Evolutionary conservation across 2,797 vertebrate genomes (phyloP), one percentile per base, ranked within the genome.

Genomic region (Centropyge bicolor): DNA sequence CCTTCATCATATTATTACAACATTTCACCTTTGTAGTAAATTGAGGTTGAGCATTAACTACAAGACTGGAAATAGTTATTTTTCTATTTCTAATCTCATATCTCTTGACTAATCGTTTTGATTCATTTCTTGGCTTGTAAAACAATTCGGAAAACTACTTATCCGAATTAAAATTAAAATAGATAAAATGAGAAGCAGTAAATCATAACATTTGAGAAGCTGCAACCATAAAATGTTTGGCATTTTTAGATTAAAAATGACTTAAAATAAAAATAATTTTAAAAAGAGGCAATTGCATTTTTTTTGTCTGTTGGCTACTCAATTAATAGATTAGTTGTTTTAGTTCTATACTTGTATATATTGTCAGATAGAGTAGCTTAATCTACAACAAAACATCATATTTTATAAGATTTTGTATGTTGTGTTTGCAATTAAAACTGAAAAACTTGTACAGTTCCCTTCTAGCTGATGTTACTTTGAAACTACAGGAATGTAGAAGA

Each of bases 101-200:
- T 38, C 12, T 59, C 35, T 38, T 0, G 7, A 20, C n/a, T 59
- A 2, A 38, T 6, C 10, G 1, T 5, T n/a, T 38, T n/a, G 5
- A 38, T n/a, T 38, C 5, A 11, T 59, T 59, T 4, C 3, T 31
- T 56, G 3, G 19, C 6, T 27, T 19, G 10, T 24, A 16, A 61
- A 40, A 38, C 0, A 16, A 49, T 1, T 31, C 27, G 11, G 0
- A 1, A 52, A n/a, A 49, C n/a, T 0, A 36, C 2, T 31, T 31
- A 31, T 4, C 19, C 3, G 19, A 40, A 11, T 2, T 36, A 11
- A 56, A 57, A 19, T 51, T 20, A 13, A 14, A 55, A 31, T 12
- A 0, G 27, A 55, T 55, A 31, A 35, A 56, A 20, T 10, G 17
- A 68, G 31, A 20, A 52, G 0, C 48, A 52, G 8, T 0, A 52